Evolutionary conservation across 2,888 invertebrate species (phyloP).

Genomic region (Salpingus planirostris): DNA sequence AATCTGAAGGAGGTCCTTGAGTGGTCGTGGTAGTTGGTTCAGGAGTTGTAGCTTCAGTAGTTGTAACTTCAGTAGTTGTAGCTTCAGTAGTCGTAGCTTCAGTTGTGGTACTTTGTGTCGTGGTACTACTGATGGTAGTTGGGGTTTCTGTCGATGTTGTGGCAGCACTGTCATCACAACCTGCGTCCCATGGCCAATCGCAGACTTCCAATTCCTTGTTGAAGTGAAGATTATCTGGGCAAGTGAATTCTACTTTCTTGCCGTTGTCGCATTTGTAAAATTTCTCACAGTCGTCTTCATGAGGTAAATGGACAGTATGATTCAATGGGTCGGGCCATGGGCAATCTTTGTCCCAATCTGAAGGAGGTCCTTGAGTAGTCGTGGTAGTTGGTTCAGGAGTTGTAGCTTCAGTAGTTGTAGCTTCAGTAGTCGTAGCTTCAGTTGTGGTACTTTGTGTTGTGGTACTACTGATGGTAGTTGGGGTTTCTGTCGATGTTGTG

Average conservation of each 20-base stretch:
- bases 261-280: conserved; percentile 22
- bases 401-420: no score
- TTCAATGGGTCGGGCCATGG: conserved; percentile 5
- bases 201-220: conserved; percentile 20
- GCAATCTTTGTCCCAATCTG: conserved; percentile 7
- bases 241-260: conserved; percentile 12
- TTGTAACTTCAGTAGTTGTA: no score
- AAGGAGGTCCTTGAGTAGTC: conserved; percentile 2
- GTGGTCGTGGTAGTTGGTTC: no score
- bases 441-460: no score
- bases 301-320: conserved; percentile 15
- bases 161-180: conserved; percentile 2
- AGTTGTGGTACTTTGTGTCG: no score
- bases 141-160: not conserved
- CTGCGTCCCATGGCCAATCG: conserved; percentile 18
- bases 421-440: no score
- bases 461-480: no score
- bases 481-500: no score
- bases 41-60: no score
- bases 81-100: no score
- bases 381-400: conserved; percentile 2
- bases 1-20: no score
- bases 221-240: conserved; percentile 17
- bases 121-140: no score
- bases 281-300: conserved; percentile 20